These are phyloP conservation scores for Archocentrus centrarchus DNA, from an alignment of 2,113 vertebrate species.

Conservation along the genomic window DNA sequence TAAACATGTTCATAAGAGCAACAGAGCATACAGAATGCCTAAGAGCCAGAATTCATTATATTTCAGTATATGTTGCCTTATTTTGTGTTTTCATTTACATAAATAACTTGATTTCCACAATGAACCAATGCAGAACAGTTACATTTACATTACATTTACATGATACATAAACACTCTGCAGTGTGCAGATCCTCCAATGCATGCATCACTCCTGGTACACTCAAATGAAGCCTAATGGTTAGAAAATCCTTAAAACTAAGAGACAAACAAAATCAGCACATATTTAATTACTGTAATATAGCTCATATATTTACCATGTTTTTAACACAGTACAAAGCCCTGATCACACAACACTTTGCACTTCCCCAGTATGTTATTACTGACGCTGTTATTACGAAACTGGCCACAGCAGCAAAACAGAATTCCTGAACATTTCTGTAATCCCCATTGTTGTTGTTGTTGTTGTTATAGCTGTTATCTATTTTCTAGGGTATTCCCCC, in stretches of 20 bases:
- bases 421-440: neutral
- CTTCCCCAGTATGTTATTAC: neutral
- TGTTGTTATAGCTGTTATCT: neutral
- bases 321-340: neutral
- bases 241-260: too few relatives aligned
- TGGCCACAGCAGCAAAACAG: neutral
- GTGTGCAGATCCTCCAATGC: too few relatives aligned
- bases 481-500: fast-evolving
- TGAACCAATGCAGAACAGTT: too few relatives aligned
- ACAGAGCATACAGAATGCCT: too few relatives aligned
- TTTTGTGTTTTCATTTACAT: too few relatives aligned
- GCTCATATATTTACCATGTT: neutral
- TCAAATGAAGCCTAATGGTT: too few relatives aligned
- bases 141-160: too few relatives aligned
- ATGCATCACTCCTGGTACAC: too few relatives aligned
- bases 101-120: too few relatives aligned
- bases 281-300: neutral
- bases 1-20: neutral
- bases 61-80: too few relatives aligned
- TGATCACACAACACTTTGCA: neutral
- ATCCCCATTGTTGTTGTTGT: neutral
- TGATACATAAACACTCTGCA: neutral
- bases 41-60: too few relatives aligned
- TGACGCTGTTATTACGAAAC: neutral
- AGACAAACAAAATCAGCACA: too few relatives aligned